Base-by-base conservation (phyloP, 1,140 invertebrate genomes). In the Achatina immaculata region DNA sequence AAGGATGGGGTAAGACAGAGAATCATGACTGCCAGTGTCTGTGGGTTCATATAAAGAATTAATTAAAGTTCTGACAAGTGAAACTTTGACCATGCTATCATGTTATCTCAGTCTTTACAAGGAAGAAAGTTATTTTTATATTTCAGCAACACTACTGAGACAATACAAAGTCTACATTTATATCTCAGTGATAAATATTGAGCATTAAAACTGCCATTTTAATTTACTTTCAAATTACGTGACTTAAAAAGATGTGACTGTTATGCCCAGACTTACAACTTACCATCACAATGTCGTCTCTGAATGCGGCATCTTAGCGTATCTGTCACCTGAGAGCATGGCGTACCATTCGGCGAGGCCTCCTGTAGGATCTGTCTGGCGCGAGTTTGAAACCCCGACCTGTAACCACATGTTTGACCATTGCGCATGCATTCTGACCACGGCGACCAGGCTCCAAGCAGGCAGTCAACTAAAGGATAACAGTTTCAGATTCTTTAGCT, bases 381-480 rank as follows among this genome's bases (percentile, higher is more conserved):
- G 16, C 87, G 83, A 0, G 81, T 85, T 58, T 86, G 83, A 4
- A 82, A 80, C 19, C 89, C 89, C 68, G 86, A 88, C 71, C 85
- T 88, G 81, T 86, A 89, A n/a, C 89, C 89, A 80, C 89, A 90
- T 9, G 85, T 88, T 74, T 85, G 84, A 19, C 88, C 86, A 58
- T 89, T 85, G n/a, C 86, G 75, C 24, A 78, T 77, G 79, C 89
- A 90, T 6, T 75, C 77, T 34, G 82, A 83, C 89, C 89, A 90
- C 7, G 72, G 72, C 24, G 84, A 84, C 89, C 89, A 90, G 1
- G 86, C 81, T 6, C 86, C 85, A 3, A 86, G 84, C 78, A 89
- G 79, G 78, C 89, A 90, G 80, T 90, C 87, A 21, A 90, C 89
- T 90, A 82, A 79, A 34, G 36, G 24, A 31, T 31, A 31, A 1